Base-by-base conservation (phyloP, 2,797 vertebrate genomes). In the Clarias laeviceps region DNA sequence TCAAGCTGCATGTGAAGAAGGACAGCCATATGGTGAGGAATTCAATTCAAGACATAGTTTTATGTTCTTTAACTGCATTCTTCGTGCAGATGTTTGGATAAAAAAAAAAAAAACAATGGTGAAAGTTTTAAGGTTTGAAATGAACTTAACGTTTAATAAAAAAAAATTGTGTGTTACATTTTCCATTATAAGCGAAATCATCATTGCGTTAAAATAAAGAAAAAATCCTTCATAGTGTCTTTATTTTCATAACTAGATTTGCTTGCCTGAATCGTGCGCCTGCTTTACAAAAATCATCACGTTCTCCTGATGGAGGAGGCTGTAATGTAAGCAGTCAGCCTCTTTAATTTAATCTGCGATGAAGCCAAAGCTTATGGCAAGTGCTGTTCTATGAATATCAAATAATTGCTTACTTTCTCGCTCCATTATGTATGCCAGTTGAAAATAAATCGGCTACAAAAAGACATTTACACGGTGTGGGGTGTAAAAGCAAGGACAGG, bases 11-110 rank as follows among this genome's bases (percentile, higher is more conserved):
- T 66, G 96, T 96, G 73, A 92, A 92, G 56, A 98, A 97, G 90
- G 96, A 97, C 34, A 93, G 92, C 82, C 97, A 99, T 83, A 84
- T 96, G 96, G 98, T 98, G 90, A 95, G 96, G 92, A 34, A 24
- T 68, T 68, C 45, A 54, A 54, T 66, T 29, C 37, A 80, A 65
- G 61, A 50, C 57, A 14, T 57, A 12, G 18, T 34, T 59, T 37
- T 14, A 29, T 11, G 17, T 74, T 54, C 11, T 34, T 27, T 72
- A 59, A 56, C 77, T 73, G 40, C 7, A n/a, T 24, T 4, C 22
- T 78, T 50, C 18, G 24, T 18, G 9, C 24, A 80, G 76, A 79
- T 79, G 59, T 24, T 61, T 62, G 32, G 61, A 61, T 59, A 14
- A 34, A 37, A 78, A 37, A 73, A 45, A 34, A 61, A 78, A 22